Conservation (phyloP, 1,140 invertebrate species). For the Globodera rostochiensis region DNA sequence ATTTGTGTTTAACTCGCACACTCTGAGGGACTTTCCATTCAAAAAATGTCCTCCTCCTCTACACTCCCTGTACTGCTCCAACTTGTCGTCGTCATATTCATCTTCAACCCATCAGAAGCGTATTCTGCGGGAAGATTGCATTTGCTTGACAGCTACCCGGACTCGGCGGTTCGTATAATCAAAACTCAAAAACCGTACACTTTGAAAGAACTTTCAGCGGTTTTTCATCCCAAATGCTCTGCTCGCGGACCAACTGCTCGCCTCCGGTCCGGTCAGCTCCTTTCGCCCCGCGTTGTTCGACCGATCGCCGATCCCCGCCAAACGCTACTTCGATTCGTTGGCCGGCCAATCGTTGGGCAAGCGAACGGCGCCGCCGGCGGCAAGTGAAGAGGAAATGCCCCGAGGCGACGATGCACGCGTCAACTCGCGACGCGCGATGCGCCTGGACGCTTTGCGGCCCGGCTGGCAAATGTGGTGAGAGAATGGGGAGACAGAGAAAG, state of each 20-base stretch:
- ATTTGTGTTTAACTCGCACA: too few species aligned
- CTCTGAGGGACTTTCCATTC: too few species aligned
- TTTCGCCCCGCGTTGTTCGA: conserved; percentile 1
- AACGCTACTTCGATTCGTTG: conserved; percentile 24
- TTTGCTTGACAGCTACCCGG: neutral
- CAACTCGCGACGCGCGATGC: neutral
- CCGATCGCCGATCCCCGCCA: neutral
- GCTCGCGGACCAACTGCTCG: conserved; percentile 13
- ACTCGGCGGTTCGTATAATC: neutral
- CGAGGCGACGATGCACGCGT: neutral
- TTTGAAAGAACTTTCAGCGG: neutral
- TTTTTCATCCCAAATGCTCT: conserved; percentile 20
- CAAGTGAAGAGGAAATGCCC: conserved; percentile 6
- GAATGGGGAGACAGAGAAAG: neutral
- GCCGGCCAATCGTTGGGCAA: conserved; percentile 29
- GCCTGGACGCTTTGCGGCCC: neutral
- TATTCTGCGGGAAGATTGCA: neutral
- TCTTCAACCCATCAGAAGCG: neutral
- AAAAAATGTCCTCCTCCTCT: neutral
- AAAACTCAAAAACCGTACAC: neutral
- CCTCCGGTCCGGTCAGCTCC: neutral
- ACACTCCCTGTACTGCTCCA: neutral
- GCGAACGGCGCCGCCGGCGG: conserved; percentile 9
- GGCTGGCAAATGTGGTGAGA: neutral
- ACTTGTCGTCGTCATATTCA: neutral